Conservation (phyloP, 2,113 vertebrate genomes). For the Corythoichthys haematopterus region DNA sequence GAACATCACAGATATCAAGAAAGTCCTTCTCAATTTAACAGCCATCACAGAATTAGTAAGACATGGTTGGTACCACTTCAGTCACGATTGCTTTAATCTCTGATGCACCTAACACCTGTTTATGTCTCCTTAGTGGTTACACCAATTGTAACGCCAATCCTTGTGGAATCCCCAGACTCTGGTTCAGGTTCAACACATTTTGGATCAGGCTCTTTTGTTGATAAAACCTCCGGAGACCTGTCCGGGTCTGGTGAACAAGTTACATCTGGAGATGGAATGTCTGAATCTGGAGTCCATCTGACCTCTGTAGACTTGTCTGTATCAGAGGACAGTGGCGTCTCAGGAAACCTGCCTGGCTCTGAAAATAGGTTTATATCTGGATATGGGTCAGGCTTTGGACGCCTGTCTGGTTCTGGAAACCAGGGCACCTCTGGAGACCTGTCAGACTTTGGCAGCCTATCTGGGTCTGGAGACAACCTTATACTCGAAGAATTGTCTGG, state of each 20-base stretch:
- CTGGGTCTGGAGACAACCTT: neutral
- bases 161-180: slow-evolving; percentile 52
- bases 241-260: neutral
- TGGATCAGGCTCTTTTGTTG: slow-evolving; percentile 22
- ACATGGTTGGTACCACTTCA: slow-evolving; percentile 46
- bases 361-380: neutral
- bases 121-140: slow-evolving; percentile 62
- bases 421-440: slow-evolving; percentile 3
- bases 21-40: slow-evolving; percentile 52
- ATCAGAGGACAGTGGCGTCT: neutral
- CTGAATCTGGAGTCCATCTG: slow-evolving; percentile 21
- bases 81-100: neutral
- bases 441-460: neutral
- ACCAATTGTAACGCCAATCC: slow-evolving; percentile 62
- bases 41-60: slow-evolving; percentile 43
- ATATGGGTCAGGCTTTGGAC: slow-evolving; percentile 7
- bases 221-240: slow-evolving; percentile 19
- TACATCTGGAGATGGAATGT: slow-evolving; percentile 4
- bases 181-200: slow-evolving; percentile 46
- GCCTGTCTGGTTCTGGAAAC: slow-evolving; percentile 1
- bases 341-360: slow-evolving; percentile 7
- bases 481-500: slow-evolving; percentile 21
- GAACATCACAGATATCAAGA: slow-evolving; percentile 56
- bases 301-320: slow-evolving; percentile 27
- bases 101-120: slow-evolving; percentile 12